phyloP scores from a whole-genome alignment of 2,797 vertebrate genomes.

The Esox lucius region DNA sequence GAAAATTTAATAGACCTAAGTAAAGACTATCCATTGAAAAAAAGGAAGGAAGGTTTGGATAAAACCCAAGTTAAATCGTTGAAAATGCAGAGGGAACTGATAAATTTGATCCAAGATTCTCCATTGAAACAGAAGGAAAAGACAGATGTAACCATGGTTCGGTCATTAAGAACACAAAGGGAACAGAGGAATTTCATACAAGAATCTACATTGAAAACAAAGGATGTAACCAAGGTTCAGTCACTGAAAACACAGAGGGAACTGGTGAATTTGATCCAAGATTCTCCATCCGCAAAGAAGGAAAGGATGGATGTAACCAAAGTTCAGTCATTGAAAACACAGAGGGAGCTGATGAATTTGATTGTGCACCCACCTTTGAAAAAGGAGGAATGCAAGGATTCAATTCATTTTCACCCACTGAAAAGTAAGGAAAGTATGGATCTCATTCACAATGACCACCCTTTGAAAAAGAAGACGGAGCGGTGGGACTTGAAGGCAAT shows the following conservation, averaged over 20 bases:
- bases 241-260: neutral
- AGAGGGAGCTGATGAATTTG: slow-evolving; percentile 12
- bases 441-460: slow-evolving; percentile 31
- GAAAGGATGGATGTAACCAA: slow-evolving; percentile 27
- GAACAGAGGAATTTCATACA: neutral
- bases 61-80: neutral
- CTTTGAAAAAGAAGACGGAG: slow-evolving; percentile 66
- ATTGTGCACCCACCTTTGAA: slow-evolving; percentile 47
- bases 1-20: slow-evolving; percentile 15
- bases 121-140: slow-evolving; percentile 21
- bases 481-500: slow-evolving; percentile 75
- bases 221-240: neutral
- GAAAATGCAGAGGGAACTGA: slow-evolving; percentile 16
- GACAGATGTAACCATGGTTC: slow-evolving; percentile 22
- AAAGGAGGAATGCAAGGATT: slow-evolving; percentile 23
- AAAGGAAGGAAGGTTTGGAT: slow-evolving; percentile 29
- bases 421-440: slow-evolving; percentile 20
- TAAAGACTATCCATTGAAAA: slow-evolving; percentile 52
- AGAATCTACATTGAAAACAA: neutral
- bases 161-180: neutral
- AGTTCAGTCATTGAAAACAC: slow-evolving; percentile 51
- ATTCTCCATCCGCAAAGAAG: slow-evolving; percentile 6
- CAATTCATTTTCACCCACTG: neutral
- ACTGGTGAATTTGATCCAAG: neutral
- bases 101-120: slow-evolving; percentile 27